A percentile compares a stretch with the other conserved stretches of the same genome.
Evolutionary conservation across 2,888 invertebrate species (phyloP).

Genomic region (Venusia cambrica): DNA sequence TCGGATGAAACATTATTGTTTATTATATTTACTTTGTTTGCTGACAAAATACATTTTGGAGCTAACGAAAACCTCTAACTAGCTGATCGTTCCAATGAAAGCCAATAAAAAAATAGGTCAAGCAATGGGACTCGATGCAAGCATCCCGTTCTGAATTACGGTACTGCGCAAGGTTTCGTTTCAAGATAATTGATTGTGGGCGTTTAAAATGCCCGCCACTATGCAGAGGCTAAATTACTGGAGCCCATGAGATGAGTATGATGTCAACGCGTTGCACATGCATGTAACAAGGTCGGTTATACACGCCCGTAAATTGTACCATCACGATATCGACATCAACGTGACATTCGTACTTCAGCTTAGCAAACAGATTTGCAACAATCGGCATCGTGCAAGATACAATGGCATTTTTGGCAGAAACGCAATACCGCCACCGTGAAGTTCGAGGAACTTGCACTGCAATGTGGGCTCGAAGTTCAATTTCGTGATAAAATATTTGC

Average conservation of each 20-base stretch:
- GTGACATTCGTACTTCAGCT: slow-evolving; percentile 27
- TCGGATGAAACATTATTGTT: too few species aligned
- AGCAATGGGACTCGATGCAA: slow-evolving; percentile 24
- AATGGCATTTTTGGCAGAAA: slow-evolving; percentile 13
- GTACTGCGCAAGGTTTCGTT: slow-evolving; percentile 30
- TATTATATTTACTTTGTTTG: too few species aligned
- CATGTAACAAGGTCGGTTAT: slow-evolving; percentile 48
- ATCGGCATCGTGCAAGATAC: slow-evolving; percentile 26
- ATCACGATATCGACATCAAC: slow-evolving; percentile 49
- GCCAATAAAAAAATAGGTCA: slow-evolving; percentile 19
- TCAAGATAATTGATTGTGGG: slow-evolving; percentile 49
- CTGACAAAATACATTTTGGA: too few species aligned
- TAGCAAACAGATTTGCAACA: slow-evolving; percentile 27
- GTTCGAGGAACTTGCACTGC: slow-evolving; percentile 14
- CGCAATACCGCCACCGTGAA: slow-evolving; percentile 19
- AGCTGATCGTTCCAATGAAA: too few species aligned
- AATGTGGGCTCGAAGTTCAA: slow-evolving; percentile 5
- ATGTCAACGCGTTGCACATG: slow-evolving; percentile 48
- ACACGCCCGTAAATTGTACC: slow-evolving; percentile 39
- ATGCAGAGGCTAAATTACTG: slow-evolving; percentile 44
- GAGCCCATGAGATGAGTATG: slow-evolving; percentile 34
- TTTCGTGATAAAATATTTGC: slow-evolving; percentile 7
- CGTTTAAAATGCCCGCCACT: slow-evolving; percentile 44
- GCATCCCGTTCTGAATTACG: slow-evolving; percentile 27
- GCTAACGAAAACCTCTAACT: too few species aligned